phyloP scores from a whole-genome alignment of 2,113 vertebrate genomes.

The Alosa alosa region DNA sequence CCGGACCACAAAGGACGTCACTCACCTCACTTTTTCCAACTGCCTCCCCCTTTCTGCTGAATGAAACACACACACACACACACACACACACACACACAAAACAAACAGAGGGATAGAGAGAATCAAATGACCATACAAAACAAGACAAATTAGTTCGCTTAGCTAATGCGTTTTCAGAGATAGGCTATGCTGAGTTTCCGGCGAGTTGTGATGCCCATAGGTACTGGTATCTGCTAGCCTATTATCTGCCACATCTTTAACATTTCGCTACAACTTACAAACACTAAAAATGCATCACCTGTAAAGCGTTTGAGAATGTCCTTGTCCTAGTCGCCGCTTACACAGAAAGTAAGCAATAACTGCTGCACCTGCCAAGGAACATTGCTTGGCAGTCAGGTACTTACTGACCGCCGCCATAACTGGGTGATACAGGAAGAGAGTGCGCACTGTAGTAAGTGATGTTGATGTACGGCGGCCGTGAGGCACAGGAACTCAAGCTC shows the following conservation, averaged over 20 bases:
- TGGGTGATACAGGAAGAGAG: not conserved
- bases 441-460: not conserved
- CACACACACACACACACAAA: too few relatives aligned
- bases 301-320: not conserved
- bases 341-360: slow-evolving; percentile 78
- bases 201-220: not conserved
- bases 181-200: not conserved
- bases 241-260: not conserved
- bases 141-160: not conserved
- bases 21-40: not conserved
- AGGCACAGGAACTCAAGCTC: not conserved
- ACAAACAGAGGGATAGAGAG: not conserved
- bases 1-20: not conserved
- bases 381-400: slow-evolving; percentile 82
- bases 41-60: not conserved
- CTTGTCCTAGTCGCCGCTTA: slow-evolving; percentile 55
- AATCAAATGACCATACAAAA: not conserved
- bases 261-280: not conserved
- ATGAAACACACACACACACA: not conserved
- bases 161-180: not conserved
- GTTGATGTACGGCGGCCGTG: slow-evolving; percentile 11
- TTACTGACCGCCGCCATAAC: slow-evolving; percentile 90
- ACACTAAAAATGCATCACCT: not conserved
- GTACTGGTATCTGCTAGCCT: too few relatives aligned
- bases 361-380: slow-evolving; percentile 79